Percentiles rank a stretch among this genome's conserved stretches.
phyloP scores from a whole-genome alignment of 2,113 vertebrate species.

The Triplophysa dalaica region DNA sequence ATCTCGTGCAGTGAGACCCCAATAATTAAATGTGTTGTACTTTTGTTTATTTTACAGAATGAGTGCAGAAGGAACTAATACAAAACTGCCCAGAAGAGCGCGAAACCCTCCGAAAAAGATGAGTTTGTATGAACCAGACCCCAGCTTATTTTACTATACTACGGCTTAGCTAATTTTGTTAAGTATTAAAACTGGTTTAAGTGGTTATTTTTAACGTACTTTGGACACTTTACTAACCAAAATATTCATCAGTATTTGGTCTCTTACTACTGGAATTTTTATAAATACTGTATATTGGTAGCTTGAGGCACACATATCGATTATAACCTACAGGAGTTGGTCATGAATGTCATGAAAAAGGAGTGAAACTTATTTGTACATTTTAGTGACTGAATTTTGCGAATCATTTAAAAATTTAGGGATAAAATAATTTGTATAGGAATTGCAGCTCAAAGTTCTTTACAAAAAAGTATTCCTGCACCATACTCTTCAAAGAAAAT shows the following conservation, averaged over 20 bases:
- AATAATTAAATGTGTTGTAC: not conserved
- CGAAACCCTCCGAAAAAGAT: slow-evolving; percentile 22
- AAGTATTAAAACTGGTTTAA: slow-evolving; percentile 12
- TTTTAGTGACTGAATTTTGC: slow-evolving; percentile 5
- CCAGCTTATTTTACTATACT: slow-evolving; percentile 4
- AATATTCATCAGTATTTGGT: slow-evolving; percentile 8
- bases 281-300: slow-evolving; percentile 18
- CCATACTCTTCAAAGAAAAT: too few species aligned
- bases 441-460: too few species aligned
- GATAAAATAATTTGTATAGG: not conserved
- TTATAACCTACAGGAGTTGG: not conserved
- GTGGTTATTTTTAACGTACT: not conserved
- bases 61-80: not conserved
- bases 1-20: slow-evolving; percentile 1
- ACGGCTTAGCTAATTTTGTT: not conserved
- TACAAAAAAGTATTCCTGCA: not conserved
- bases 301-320: not conserved
- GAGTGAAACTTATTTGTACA: slow-evolving; percentile 2
- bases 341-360: slow-evolving; percentile 14
- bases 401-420: not conserved
- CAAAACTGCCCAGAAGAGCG: slow-evolving; percentile 20
- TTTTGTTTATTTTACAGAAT: slow-evolving; percentile 21
- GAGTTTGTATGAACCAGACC: slow-evolving; percentile 28
- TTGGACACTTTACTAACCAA: not conserved
- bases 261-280: slow-evolving; percentile 12